Evolutionary conservation across 1,140 invertebrate genomes (phyloP), one percentile per base, ranked within the genome.

Genomic region (Lepidurus couesii): DNA sequence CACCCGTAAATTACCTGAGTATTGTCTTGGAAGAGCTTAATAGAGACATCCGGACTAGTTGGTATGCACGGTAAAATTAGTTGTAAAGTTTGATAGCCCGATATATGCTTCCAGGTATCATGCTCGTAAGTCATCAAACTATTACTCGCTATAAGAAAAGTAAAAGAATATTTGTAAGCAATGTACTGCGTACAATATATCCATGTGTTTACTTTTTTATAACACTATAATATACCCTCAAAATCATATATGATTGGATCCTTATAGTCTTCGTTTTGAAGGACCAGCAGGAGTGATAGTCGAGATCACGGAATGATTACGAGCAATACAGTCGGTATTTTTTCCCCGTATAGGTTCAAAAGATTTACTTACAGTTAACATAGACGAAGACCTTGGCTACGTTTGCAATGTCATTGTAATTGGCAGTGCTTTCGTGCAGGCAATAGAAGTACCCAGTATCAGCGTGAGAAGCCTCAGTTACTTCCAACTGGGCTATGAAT

Each of bases 41-140:
- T 11, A 24, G 75, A 6, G 11, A 79, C 74, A 7, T 79, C 73
- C 10, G 78, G 78, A 24, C 44, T 74, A 21, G 78, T 79, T 42
- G 78, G 78, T 34, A 42, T 26, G 43, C 78, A 79, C 0, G 78
- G 78, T 26, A 79, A 34, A 44, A 79, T 75, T 21, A 45, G 42
- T 11, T 11, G 73, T 10, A 34, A 47, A 7, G 24, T 24, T 45
- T 79, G 78, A 7, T 75, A 26, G 42, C 42, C 78, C 1, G 24
- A n/a, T 10, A 79, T 45, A 42, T 0, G 4, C 16, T 44, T 77
- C 24, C 43, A 77, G 10, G 5, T 13, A 47, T 24, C 9, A 47
- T 44, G 0, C 10, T 44, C 24, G 13, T 44, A 26, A 5, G 47
- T 11, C 7, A 45, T 24, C n/a, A 45, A 21, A 13, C 42, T 43